phyloP scores from a whole-genome alignment of 2,797 vertebrate genomes.

The Crypturellus tataupa region DNA sequence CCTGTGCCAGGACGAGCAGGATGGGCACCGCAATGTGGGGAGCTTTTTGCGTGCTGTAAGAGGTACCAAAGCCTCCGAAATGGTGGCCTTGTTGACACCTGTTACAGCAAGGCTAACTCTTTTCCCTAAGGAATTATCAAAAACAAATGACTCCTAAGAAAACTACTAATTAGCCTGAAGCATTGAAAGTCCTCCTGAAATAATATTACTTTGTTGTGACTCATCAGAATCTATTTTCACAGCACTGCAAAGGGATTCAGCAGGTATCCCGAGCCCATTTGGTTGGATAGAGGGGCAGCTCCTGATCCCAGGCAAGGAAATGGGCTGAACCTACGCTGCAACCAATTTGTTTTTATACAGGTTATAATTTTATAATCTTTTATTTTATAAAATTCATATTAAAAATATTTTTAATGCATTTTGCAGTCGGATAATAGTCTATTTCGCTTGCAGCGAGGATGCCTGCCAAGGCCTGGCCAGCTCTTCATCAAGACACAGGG shows the following conservation, averaged over 20 bases:
- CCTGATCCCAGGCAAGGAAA: too few relatives aligned
- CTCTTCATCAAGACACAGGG: background rate
- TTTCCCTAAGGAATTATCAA: background rate
- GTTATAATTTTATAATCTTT: too few relatives aligned
- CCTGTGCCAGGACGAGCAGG: background rate
- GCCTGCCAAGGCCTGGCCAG: too few relatives aligned
- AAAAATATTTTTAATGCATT: too few relatives aligned
- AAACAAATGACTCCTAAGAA: conserved; percentile 20
- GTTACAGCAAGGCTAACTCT: background rate
- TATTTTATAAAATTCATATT: too few relatives aligned
- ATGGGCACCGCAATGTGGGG: too few relatives aligned
- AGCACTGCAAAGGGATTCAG: background rate
- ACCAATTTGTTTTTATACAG: too few relatives aligned
- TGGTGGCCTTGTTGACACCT: background rate
- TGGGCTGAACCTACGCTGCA: too few relatives aligned
- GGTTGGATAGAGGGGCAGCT: too few relatives aligned
- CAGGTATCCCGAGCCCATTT: background rate
- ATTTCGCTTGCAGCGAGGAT: too few relatives aligned
- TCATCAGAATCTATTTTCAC: background rate
- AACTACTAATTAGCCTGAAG: background rate
- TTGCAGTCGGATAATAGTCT: too few relatives aligned
- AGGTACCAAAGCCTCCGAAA: rapidly evolving
- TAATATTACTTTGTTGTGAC: background rate
- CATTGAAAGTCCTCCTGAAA: background rate
- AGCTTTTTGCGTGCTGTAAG: background rate